Percentiles rank a stretch among this genome's conserved stretches.
phyloP scores from a whole-genome alignment of 2,797 vertebrate species.

The Periophthalmus magnuspinnatus region DNA sequence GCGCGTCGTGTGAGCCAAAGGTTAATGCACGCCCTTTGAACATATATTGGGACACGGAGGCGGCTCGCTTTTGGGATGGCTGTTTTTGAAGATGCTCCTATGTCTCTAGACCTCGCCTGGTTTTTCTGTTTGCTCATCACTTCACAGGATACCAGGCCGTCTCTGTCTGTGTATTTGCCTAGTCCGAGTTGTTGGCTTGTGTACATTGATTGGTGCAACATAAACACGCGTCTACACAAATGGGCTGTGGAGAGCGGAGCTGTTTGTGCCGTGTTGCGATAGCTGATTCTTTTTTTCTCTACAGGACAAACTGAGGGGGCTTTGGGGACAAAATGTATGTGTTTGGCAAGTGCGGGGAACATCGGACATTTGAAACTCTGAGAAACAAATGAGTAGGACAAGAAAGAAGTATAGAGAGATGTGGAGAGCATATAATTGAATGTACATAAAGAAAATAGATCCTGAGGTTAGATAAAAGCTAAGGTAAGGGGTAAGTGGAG shows the following conservation, averaged over 20 bases:
- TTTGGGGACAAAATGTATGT: conserved; percentile 37
- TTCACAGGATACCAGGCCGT: conserved; percentile 27
- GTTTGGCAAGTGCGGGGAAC: conserved; percentile 40
- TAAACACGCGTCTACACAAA: conserved; percentile 60
- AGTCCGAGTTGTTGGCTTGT: conserved; percentile 48
- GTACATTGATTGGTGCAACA: conserved; percentile 63
- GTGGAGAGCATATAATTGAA: not conserved
- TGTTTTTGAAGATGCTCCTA: conserved; percentile 69
- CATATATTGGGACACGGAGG: conserved; percentile 74
- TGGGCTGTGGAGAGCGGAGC: conserved; percentile 37
- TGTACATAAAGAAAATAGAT: not conserved
- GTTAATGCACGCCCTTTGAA: conserved; percentile 84
- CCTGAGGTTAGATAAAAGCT: not conserved
- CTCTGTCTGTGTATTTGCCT: conserved; percentile 53
- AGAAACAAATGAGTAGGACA: conserved; percentile 30
- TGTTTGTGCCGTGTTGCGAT: conserved; percentile 60
- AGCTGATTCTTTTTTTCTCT: conserved; percentile 50
- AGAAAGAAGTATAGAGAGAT: conserved; percentile 24
- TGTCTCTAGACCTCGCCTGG: conserved; percentile 37
- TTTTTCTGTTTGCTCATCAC: conserved; percentile 59
- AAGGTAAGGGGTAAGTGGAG: not conserved
- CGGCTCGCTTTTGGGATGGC: conserved; percentile 46
- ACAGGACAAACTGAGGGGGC: conserved; percentile 41
- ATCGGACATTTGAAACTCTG: conserved; percentile 45
- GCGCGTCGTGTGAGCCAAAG: conserved; percentile 77